Evolutionary conservation across 2,797 vertebrate species (phyloP).

Genomic region (Coregonus sp.): DNA sequence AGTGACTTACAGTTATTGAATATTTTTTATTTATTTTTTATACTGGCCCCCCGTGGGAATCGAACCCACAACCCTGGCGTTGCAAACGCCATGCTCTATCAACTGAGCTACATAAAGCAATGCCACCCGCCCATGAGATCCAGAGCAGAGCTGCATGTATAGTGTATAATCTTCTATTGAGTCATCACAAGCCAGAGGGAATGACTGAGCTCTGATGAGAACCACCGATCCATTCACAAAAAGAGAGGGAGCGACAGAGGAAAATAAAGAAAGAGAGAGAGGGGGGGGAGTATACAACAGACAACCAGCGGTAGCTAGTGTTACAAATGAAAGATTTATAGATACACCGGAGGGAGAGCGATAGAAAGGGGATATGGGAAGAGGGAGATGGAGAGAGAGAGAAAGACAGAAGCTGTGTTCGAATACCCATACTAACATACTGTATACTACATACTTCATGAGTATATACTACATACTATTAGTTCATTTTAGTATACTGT

Average conservation of each 20-base stretch:
- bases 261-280: not conserved
- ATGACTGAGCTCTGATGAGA: not conserved
- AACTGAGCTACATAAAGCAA: constrained; percentile 19
- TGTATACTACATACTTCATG: too few relatives aligned
- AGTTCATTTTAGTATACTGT: too few relatives aligned
- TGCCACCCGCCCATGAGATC: constrained; percentile 22
- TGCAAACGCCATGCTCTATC: too few relatives aligned
- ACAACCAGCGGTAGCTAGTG: not conserved
- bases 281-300: not conserved
- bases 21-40: too few relatives aligned
- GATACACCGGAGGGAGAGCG: not conserved
- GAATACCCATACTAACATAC: too few relatives aligned
- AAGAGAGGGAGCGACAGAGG: not conserved
- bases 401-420: not conserved
- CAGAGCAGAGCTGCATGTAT: not conserved
- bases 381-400: not conserved
- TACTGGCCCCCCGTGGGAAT: too few relatives aligned
- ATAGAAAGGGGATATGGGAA: not conserved
- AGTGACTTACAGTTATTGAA: too few relatives aligned
- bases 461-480: too few relatives aligned
- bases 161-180: not conserved
- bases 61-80: too few relatives aligned
- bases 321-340: too few relatives aligned
- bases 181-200: constrained; percentile 8
- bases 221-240: not conserved